Conservation (phyloP, 2,888 invertebrate species). For the Poecilus cupreus region DNA sequence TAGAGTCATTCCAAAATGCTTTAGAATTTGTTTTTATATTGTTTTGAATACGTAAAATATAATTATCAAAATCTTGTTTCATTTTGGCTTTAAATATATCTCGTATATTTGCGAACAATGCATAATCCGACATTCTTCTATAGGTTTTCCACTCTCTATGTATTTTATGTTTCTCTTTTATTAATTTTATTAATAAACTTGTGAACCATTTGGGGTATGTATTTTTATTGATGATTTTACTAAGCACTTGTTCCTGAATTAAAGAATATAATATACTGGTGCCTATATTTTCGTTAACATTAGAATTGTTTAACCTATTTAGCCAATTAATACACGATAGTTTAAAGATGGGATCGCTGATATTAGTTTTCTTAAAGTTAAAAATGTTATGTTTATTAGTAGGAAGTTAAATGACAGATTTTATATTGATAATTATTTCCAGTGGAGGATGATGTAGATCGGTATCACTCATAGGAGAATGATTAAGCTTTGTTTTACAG, state of each 20-base stretch:
- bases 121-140: neutral
- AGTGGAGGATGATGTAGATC: neutral
- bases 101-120: neutral
- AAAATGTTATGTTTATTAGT: neutral
- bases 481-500: neutral
- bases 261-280: neutral
- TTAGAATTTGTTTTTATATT: neutral
- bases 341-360: neutral
- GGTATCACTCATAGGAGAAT: neutral
- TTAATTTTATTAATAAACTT: neutral
- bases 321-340: neutral
- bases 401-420: neutral
- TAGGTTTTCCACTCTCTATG: conserved; percentile 11
- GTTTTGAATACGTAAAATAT: neutral
- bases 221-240: neutral
- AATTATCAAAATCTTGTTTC: neutral
- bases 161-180: neutral
- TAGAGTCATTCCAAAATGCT: neutral
- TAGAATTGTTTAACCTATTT: neutral
- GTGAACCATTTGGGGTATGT: neutral
- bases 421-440: neutral
- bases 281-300: neutral
- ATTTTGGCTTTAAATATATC: neutral
- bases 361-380: neutral
- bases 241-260: neutral